Evolutionary conservation across 2,797 vertebrate genomes (phyloP).

Genomic region (Macrochelys suwanniensis): DNA sequence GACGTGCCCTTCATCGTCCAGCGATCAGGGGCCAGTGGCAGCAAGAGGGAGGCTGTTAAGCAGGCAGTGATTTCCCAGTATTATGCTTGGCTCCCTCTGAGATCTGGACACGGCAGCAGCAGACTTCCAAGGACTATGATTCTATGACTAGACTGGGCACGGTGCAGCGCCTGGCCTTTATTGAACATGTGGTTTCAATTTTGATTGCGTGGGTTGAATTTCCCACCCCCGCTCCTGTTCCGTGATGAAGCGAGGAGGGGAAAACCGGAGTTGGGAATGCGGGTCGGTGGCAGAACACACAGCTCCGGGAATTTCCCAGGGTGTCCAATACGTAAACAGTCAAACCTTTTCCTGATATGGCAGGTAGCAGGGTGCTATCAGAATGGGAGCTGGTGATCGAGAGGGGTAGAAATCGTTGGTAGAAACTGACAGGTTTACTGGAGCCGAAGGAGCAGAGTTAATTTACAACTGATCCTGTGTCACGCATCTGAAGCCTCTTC

Average conservation of each 20-base stretch:
- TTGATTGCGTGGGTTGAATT: neutral
- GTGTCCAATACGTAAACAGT: neutral
- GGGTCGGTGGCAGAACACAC: neutral
- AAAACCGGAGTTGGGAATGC: neutral
- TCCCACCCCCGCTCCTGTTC: neutral
- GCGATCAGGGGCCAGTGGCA: neutral
- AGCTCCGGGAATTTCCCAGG: neutral
- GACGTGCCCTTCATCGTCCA: neutral
- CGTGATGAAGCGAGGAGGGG: neutral
- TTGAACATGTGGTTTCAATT: neutral
- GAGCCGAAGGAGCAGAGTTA: too few species aligned
- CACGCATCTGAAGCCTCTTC: neutral
- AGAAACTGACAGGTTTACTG: neutral
- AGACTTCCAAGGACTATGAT: neutral
- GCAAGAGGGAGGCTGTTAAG: neutral
- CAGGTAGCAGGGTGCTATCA: neutral
- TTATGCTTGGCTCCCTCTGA: neutral
- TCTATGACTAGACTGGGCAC: too few species aligned
- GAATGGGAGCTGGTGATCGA: neutral
- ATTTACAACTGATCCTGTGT: neutral
- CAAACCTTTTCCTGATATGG: neutral
- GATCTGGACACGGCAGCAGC: neutral
- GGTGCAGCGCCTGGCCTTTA: neutral
- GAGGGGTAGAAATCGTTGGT: neutral
- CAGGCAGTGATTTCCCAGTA: neutral